Evolutionary conservation across 2,113 vertebrate species (phyloP), one percentile per base, ranked within the genome.

Genomic region (Saccopteryx bilineata): DNA sequence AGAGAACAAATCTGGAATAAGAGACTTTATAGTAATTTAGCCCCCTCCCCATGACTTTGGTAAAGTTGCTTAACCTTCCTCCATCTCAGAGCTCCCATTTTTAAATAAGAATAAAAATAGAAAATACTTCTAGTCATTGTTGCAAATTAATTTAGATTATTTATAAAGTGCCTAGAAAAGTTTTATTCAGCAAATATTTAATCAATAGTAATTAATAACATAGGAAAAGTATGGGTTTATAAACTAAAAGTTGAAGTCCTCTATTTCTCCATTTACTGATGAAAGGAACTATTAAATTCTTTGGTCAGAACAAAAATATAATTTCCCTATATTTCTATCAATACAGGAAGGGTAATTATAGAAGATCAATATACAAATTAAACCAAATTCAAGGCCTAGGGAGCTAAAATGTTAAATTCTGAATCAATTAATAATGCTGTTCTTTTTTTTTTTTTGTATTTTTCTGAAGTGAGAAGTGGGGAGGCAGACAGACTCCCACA

Each of bases 111-210:
- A 39, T 39, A 39, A 39, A 39, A 39, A 66, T 28, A 93, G 19
- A 87, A 63, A 92, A 87, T 24, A 61, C 2, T 7, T 92, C 39
- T 68, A 83, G 1, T n/a, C 21, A 66, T 21, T 39, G 5, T 15
- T 92, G 10, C 54, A 18, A 94, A 88, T 72, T 96, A 89, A 85
- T 76, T 46, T 71, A 91, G 6, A 76, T 66, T 61, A 60, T 0
- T 65, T 28, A 26, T 68, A 65, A 94, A 94, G 7, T 69, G 24
- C 10, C 48, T 69, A 94, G 60, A 90, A 95, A 91, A 71, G 17
- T 61, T 87, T 84, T 79, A 80, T 54, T 18, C 48, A 88, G 61
- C 26, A 82, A 86, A 71, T 76, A 68, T 21, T 71, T 48, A 78
- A 72, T 65, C 48, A 80, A 56, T 17, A 78, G 85, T 24, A 87